phyloP scores from a whole-genome alignment of 2,797 vertebrate species.

The Enteromius radiatus region DNA sequence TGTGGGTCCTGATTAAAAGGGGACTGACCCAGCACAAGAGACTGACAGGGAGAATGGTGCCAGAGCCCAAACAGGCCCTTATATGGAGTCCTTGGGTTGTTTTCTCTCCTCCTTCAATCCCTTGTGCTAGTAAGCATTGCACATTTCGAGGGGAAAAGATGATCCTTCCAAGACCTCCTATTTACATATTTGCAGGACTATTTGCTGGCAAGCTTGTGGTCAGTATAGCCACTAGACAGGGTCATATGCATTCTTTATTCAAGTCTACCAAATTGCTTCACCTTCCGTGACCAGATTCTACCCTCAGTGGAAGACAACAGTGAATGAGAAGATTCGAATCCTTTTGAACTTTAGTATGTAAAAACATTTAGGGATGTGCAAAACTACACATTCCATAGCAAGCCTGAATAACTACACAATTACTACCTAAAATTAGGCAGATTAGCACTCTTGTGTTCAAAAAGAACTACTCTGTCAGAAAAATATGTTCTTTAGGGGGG shows the following conservation, averaged over 20 bases:
- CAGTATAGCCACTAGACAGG: slow-evolving; percentile 71
- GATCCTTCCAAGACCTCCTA: slow-evolving; percentile 84
- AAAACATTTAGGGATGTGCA: slow-evolving; percentile 36
- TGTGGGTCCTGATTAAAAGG: slow-evolving; percentile 60
- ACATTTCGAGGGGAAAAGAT: slow-evolving; percentile 75
- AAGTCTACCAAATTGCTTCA: slow-evolving; percentile 55
- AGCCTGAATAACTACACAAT: not conserved
- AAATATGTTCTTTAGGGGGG: not conserved
- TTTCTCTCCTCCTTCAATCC: slow-evolving; percentile 75
- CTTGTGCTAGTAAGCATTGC: slow-evolving; percentile 67
- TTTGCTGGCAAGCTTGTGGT: slow-evolving; percentile 73
- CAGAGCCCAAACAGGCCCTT: slow-evolving; percentile 81
- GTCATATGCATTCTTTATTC: slow-evolving; percentile 72
- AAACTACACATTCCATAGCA: not conserved
- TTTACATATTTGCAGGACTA: slow-evolving; percentile 84
- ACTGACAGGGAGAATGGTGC: slow-evolving; percentile 80
- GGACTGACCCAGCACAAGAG: slow-evolving; percentile 75
- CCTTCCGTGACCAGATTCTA: slow-evolving; percentile 23
- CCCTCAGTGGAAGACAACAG: slow-evolving; percentile 5
- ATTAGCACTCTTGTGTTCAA: not conserved
- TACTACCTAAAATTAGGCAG: not conserved
- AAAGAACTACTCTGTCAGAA: not conserved
- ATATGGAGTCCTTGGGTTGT: slow-evolving; percentile 81
- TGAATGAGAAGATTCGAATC: slow-evolving; percentile 20
- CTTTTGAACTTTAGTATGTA: slow-evolving; percentile 16